Evolutionary conservation across 2,888 invertebrate genomes (phyloP).

Genomic region (Julus scanicus): DNA sequence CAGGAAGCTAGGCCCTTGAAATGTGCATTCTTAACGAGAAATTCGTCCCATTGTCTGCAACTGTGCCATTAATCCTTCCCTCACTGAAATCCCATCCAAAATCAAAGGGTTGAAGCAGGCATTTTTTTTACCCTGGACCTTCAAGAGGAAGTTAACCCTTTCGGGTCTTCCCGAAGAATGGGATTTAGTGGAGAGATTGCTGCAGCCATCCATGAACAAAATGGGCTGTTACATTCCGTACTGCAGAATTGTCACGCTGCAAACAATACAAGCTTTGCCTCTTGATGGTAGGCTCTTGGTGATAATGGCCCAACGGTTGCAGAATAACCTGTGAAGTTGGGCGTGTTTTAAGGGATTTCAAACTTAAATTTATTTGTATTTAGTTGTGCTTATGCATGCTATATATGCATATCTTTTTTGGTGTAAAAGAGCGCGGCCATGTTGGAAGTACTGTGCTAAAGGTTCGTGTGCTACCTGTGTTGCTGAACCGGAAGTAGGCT

Average conservation of each 20-base stretch:
- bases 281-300: neutral
- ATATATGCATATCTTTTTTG: too few species aligned
- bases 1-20: conserved; percentile 3
- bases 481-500: too few species aligned
- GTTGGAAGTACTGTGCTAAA: too few species aligned
- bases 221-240: neutral
- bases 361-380: too few species aligned
- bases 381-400: too few species aligned
- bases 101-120: conserved; percentile 12
- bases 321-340: neutral
- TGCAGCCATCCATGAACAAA: conserved; percentile 9
- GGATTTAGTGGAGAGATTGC: conserved; percentile 16
- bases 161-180: neutral
- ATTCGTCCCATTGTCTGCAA: neutral
- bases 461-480: too few species aligned
- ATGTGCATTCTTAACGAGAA: conserved; percentile 30
- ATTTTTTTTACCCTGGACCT: neutral
- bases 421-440: too few species aligned
- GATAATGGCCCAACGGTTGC: too few species aligned
- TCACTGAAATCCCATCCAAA: conserved; percentile 31
- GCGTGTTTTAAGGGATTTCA: too few species aligned
- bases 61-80: neutral
- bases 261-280: neutral
- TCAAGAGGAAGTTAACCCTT: conserved; percentile 39
- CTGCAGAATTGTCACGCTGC: neutral